A percentile compares a stretch with the other conserved stretches of the same genome.
Conservation (phyloP, 2,888 invertebrate species). For the Ormyrus labotus region DNA sequence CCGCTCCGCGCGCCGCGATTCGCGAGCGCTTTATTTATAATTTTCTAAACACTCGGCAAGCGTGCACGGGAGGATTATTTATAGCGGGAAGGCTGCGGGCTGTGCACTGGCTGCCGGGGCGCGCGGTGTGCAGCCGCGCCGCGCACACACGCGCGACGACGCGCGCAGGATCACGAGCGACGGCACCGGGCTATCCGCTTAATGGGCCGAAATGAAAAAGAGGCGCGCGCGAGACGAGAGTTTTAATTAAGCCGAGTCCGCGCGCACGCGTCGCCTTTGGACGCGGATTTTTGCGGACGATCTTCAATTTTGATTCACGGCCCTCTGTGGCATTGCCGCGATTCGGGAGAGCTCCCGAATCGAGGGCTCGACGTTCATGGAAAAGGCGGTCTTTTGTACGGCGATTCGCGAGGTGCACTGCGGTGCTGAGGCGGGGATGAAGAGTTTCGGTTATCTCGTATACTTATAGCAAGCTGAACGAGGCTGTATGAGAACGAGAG, state of each 20-base stretch:
- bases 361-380: too few species aligned
- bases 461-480: background rate
- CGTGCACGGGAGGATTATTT: background rate
- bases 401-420: too few species aligned
- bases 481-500: background rate
- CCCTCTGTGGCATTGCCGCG: background rate
- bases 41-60: conserved; percentile 47
- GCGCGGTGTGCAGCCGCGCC: background rate
- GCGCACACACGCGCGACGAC: conserved; percentile 7
- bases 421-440: too few species aligned
- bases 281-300: background rate
- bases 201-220: conserved; percentile 27
- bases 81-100: too few species aligned
- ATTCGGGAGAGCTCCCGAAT: too few species aligned
- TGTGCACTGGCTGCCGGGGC: too few species aligned
- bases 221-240: background rate
- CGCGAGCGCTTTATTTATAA: conserved; percentile 50
- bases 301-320: conserved; percentile 25
- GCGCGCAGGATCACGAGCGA: conserved; percentile 27
- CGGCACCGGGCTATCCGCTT: background rate
- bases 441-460: too few species aligned
- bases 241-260: conserved; percentile 32
- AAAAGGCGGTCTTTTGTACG: too few species aligned
- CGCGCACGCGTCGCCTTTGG: background rate
- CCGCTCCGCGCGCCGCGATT: background rate